Conservation (phyloP, 1,140 invertebrate species). For the Phocides pigmalion region DNA sequence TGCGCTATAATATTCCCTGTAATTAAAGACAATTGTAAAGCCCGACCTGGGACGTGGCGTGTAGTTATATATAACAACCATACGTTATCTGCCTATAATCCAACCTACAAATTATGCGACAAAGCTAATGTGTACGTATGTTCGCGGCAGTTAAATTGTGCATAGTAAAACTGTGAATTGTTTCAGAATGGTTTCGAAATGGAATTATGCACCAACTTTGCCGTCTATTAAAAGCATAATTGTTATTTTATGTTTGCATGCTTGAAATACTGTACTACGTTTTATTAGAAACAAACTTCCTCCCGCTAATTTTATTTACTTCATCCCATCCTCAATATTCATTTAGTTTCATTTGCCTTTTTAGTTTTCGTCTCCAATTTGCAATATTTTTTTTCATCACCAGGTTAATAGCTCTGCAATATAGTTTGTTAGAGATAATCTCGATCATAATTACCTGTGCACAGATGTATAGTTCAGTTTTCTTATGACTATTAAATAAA, state of each 20-base stretch:
- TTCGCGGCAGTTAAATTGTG: conserved; percentile 18
- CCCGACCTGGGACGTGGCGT: conserved; percentile 14
- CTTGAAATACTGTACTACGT: neutral
- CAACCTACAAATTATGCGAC: conserved; percentile 28
- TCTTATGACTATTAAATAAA: too few species aligned
- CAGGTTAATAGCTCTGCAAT: too few species aligned
- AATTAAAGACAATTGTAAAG: conserved; percentile 33
- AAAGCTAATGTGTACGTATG: conserved; percentile 18
- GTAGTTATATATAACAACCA: conserved; percentile 6
- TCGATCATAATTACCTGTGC: too few species aligned
- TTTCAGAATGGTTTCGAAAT: conserved; percentile 15
- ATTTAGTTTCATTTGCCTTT: too few species aligned
- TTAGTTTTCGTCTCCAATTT: too few species aligned
- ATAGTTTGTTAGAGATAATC: too few species aligned
- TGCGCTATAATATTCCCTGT: conserved; percentile 24
- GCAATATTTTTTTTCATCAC: too few species aligned
- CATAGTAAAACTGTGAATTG: conserved; percentile 23
- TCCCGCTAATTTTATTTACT: too few species aligned
- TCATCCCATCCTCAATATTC: too few species aligned
- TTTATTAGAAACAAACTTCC: neutral
- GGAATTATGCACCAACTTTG: neutral
- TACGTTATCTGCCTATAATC: conserved; percentile 14
- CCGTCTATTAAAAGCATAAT: neutral
- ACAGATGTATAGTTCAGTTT: too few species aligned
- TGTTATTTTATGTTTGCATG: conserved; percentile 5